These are phyloP conservation scores for Hedychridium roseum DNA, from an alignment of 2,888 invertebrate species.

Conservation along the genomic window DNA sequence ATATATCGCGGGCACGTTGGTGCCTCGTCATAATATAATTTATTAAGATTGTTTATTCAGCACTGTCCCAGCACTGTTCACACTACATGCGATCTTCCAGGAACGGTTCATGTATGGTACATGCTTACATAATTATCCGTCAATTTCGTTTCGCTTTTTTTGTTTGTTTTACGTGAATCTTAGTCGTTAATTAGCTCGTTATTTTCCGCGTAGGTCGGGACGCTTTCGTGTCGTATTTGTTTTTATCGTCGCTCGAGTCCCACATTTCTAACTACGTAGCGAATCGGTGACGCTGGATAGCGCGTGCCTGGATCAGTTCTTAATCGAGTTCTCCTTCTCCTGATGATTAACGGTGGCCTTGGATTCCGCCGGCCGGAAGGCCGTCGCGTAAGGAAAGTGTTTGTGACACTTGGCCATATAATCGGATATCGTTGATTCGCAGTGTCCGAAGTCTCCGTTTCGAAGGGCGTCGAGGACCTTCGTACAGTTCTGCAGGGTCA, in stretches of 20 bases:
- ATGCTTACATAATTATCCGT: slow-evolving; percentile 32
- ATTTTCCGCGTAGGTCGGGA: slow-evolving; percentile 23
- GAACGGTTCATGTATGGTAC: slow-evolving; percentile 45
- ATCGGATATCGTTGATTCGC: slow-evolving; percentile 71
- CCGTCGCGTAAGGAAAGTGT: slow-evolving; percentile 81
- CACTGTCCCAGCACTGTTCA: slow-evolving; percentile 42
- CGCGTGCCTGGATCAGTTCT: slow-evolving; percentile 54
- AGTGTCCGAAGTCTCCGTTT: slow-evolving; percentile 82
- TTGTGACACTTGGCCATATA: slow-evolving; percentile 78
- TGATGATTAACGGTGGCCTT: slow-evolving; percentile 50
- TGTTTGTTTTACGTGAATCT: slow-evolving; percentile 23
- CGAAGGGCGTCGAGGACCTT: slow-evolving; percentile 80
- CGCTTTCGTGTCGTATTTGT: slow-evolving; percentile 9
- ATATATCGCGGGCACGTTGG: slow-evolving; percentile 16
- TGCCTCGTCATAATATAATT: slow-evolving; percentile 44
- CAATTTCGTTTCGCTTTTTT: slow-evolving; percentile 25
- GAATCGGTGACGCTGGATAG: slow-evolving; percentile 37
- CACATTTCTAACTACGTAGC: slow-evolving; percentile 34
- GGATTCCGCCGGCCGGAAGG: slow-evolving; percentile 67
- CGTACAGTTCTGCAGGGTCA: slow-evolving; percentile 77
- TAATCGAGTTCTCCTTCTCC: slow-evolving; percentile 55
- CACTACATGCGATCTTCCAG: slow-evolving; percentile 35
- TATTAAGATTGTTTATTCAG: slow-evolving; percentile 51
- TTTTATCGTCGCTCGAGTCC: background rate
- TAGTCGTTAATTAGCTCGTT: slow-evolving; percentile 20